A percentile compares a stretch with the other conserved stretches of the same genome.
Conservation (phyloP, 2,888 invertebrate species). For the Drosophila suboccidentalis region DNA sequence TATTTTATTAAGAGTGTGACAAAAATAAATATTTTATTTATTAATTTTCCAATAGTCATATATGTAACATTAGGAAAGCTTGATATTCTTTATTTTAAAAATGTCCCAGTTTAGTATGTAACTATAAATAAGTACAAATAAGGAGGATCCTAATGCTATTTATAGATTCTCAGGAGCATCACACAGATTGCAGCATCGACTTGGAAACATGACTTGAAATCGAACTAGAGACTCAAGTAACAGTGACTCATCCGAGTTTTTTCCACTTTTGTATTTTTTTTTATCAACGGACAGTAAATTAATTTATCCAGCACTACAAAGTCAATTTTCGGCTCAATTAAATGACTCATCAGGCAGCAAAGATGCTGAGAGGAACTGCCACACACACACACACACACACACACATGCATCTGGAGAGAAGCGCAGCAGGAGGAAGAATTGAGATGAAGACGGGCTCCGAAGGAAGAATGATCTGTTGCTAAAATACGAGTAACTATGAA, state of each 20-base stretch:
- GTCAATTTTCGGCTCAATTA: slow-evolving; percentile 77
- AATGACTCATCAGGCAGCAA: slow-evolving; percentile 73
- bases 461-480: slow-evolving; percentile 39
- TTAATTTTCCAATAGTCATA: too few relatives aligned
- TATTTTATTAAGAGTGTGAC: neutral
- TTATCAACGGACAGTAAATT: slow-evolving; percentile 68
- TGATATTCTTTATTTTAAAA: too few relatives aligned
- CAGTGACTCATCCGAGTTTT: slow-evolving; percentile 57
- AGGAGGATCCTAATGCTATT: slow-evolving; percentile 38
- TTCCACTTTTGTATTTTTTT: slow-evolving; percentile 25
- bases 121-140: slow-evolving; percentile 23
- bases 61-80: too few relatives aligned
- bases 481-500: slow-evolving; percentile 27
- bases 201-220: slow-evolving; percentile 17
- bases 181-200: slow-evolving; percentile 24
- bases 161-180: slow-evolving; percentile 27
- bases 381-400: slow-evolving; percentile 45
- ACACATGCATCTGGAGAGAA: slow-evolving; percentile 3
- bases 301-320: slow-evolving; percentile 71
- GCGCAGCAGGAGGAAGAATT: slow-evolving; percentile 7
- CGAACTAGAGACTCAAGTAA: slow-evolving; percentile 21
- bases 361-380: slow-evolving; percentile 44
- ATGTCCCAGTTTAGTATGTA: too few relatives aligned
- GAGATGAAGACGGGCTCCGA: slow-evolving; percentile 20
- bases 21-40: too few relatives aligned